Base-by-base conservation (phyloP, 2,797 vertebrate genomes). In the Esox lucius region DNA sequence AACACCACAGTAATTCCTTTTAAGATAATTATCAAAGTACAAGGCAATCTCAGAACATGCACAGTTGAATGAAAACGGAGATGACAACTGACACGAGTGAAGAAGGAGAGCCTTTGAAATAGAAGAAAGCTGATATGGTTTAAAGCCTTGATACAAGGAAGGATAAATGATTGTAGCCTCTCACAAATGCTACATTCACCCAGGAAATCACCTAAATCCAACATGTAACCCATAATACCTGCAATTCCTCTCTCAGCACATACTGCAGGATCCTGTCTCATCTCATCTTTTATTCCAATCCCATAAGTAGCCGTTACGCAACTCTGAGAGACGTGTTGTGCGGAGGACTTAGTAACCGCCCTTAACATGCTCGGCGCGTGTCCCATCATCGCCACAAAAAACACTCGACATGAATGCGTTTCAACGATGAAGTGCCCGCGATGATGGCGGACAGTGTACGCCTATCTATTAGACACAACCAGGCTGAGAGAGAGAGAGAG, bases 261-360 rank as follows among this genome's bases (percentile, higher is more conserved):
- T 19, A 39, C 61, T 24, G 22, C 56, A 56, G 15, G 26, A 11
- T 33, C 5, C 62, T 64, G 62, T 64, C 61, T 31, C 12, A 42
- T 68, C 66, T 35, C 66, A 39, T 68, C 66, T 68, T 26, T 31
- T 28, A 65, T 28, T 65, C 28, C 62, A 16, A 31, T 65, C 62
- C 62, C 28, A 26, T 28, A 33, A 65, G 28, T 28, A 65, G 13
- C 24, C 62, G 16, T 17, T 16, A 65, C 24, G 62, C 62, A 65
- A 33, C 13, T 16, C 15, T 28, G 28, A 28, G 62, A 62, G 15
- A 31, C 12, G 56, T 22, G 56, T 12, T 24, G 24, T n/a, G 4
- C 9, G 19, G 56, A 12, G 9, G 11, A 3, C 2, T 61, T 61
- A 24, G 22, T 11, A 46, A 13, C 42, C 42, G 11, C 9, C 22